phyloP scores from a whole-genome alignment of 2,113 vertebrate genomes.

The Entelurus aequoreus region DNA sequence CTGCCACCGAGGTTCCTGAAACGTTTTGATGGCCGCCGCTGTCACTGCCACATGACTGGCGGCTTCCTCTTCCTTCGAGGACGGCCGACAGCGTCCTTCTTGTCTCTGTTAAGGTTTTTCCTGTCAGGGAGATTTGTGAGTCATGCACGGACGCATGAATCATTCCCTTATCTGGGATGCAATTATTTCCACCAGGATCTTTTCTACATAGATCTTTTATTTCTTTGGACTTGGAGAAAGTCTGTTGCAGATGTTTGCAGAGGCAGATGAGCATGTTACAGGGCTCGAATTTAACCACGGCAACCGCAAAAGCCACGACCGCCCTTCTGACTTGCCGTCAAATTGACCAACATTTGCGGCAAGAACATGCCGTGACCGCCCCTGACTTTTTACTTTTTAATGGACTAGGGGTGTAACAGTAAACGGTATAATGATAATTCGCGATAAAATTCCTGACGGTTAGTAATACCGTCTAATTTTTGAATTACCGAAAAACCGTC shows the following conservation, averaged over 20 bases:
- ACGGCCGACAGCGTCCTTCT: conserved; percentile 33
- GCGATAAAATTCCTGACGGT: no score
- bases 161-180: conserved; percentile 21
- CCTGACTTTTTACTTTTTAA: no score
- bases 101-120: conserved; percentile 29
- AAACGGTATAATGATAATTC: no score
- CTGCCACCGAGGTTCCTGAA: conserved; percentile 8
- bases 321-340: no score
- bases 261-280: not conserved
- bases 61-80: conserved; percentile 34
- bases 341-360: no score
- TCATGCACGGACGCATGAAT: conserved; percentile 29
- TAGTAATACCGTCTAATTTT: no score
- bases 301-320: no score
- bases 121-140: conserved; percentile 26
- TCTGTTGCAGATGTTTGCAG: conserved; percentile 5
- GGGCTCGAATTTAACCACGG: no score
- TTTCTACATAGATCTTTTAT: no score
- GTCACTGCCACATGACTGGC: conserved; percentile 32
- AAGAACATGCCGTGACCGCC: no score
- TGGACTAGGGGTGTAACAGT: no score
- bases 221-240: not conserved
- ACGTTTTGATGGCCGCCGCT: conserved; percentile 38
- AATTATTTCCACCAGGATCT: not conserved
- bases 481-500: no score